These are phyloP conservation scores for Brachyalestes nurse DNA, from an alignment of 2,797 vertebrate species.

Conservation along the genomic window DNA sequence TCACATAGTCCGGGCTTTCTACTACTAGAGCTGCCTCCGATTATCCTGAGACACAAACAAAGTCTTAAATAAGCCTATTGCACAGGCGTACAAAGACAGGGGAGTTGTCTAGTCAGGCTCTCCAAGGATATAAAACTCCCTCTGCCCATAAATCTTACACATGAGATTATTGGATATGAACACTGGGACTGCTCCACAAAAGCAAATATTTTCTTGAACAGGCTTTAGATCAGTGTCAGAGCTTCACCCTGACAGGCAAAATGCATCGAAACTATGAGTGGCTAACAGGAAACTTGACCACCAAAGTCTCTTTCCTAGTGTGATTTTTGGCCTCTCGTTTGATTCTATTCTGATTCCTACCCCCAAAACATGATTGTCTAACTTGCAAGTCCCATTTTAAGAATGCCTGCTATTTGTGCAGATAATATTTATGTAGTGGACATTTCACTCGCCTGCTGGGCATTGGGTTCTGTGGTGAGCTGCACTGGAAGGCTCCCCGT, in stretches of 20 bases:
- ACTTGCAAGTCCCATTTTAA: conserved; percentile 66
- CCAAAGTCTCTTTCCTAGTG: conserved; percentile 59
- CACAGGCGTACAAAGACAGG: conserved; percentile 67
- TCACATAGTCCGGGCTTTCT: conserved; percentile 21
- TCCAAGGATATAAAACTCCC: conserved; percentile 78
- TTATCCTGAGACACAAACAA: conserved; percentile 78
- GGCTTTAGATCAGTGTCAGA: conserved; percentile 76
- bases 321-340: conserved; percentile 66
- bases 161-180: conserved; percentile 79
- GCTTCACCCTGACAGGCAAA: conserved; percentile 72
- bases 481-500: conserved; percentile 61
- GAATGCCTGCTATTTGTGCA: conserved; percentile 64
- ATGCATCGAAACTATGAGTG: conserved; percentile 68
- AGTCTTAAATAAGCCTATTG: conserved; percentile 78
- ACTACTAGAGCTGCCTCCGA: conserved; percentile 68
- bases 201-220: conserved; percentile 81
- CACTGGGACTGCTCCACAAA: conserved; percentile 75
- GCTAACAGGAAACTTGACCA: conserved; percentile 65
- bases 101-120: conserved; percentile 79
- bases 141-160: conserved; percentile 77
- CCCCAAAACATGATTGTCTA: conserved; percentile 69
- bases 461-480: conserved; percentile 64
- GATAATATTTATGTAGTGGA: conserved; percentile 70
- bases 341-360: conserved; percentile 67
- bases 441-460: conserved; percentile 63